Evolutionary conservation across 2,888 invertebrate genomes (phyloP), one percentile per base, ranked within the genome.

Genomic region (Zootermopsis nevadensis): DNA sequence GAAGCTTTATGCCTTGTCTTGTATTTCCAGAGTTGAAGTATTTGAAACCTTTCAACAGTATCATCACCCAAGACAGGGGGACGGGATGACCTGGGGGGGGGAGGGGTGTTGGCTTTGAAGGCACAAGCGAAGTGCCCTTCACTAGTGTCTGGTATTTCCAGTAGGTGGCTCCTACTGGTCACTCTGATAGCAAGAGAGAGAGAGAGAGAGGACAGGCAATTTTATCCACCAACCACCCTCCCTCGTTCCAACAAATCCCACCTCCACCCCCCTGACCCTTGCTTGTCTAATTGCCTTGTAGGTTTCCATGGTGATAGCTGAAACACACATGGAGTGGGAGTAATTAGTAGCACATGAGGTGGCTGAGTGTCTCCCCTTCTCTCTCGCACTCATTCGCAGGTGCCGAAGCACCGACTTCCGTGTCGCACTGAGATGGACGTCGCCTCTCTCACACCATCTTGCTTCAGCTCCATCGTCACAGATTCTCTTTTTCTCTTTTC

Each of bases 211-310:
- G 74, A 35, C 35, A 77, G 81, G 81, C 84, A 77, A 81, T 83
- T 83, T 83, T 83, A 77, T 82, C 81, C 69, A 77, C 53, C 67
- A 60, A 69, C 66, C 60, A 30, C 31, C 60, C 60, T 55, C 80
- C 48, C 81, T 77, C 80, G 74, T 79, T 69, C 82, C 81, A 42
- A 74, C 79, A 38, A 67, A 67, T 60, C 60, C 83, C 38, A 66
- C 72, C 76, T 81, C 31, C 67, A 30, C 76, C 55, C 77, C 82
- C 48, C 77, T 67, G 77, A 38, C 67, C 80, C 83, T 30, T 77
- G 83, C 83, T 42, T 77, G 82, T 83, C 85, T 85, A 85, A 85
- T 85, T 85, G 85, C 85, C 85, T 85, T 85, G 85, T 85, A 76
- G 83, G 85, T 85, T 85, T 79, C 85, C 81, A 85, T 85, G 85